Evolutionary conservation across 2,888 invertebrate species (phyloP).

Genomic region (Pandemis cinnamomeana): DNA sequence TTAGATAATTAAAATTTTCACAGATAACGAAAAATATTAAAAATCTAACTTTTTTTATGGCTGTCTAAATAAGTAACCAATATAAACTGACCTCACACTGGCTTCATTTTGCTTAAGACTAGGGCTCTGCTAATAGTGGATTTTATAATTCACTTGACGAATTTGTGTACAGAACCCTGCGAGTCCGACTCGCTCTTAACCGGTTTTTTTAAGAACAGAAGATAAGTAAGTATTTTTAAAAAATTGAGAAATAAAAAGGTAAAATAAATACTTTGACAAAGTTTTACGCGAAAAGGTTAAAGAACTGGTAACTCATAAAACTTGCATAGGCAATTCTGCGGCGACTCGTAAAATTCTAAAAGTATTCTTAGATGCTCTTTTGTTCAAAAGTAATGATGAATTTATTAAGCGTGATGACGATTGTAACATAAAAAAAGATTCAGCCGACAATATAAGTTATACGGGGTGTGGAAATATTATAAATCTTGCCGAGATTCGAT

Average conservation of each 20-base stretch:
- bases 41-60: too few relatives aligned
- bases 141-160: too few relatives aligned
- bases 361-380: background rate
- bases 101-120: too few relatives aligned
- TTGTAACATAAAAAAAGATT: background rate
- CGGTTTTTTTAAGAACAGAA: too few relatives aligned
- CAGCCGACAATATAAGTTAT: background rate
- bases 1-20: too few relatives aligned
- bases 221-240: background rate
- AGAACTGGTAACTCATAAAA: background rate
- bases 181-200: too few relatives aligned
- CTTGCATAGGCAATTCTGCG: background rate
- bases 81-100: too few relatives aligned
- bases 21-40: too few relatives aligned
- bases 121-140: too few relatives aligned
- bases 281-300: constrained; percentile 1
- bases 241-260: background rate
- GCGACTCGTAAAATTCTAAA: background rate
- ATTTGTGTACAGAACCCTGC: too few relatives aligned
- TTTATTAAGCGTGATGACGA: background rate
- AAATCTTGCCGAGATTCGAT: constrained; percentile 20
- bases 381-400: background rate
- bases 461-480: background rate
- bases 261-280: background rate
- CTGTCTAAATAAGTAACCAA: too few relatives aligned